Evolutionary conservation across 2,113 vertebrate species (phyloP), one percentile per base, ranked within the genome.

Genomic region (Ceyx melanurus): DNA sequence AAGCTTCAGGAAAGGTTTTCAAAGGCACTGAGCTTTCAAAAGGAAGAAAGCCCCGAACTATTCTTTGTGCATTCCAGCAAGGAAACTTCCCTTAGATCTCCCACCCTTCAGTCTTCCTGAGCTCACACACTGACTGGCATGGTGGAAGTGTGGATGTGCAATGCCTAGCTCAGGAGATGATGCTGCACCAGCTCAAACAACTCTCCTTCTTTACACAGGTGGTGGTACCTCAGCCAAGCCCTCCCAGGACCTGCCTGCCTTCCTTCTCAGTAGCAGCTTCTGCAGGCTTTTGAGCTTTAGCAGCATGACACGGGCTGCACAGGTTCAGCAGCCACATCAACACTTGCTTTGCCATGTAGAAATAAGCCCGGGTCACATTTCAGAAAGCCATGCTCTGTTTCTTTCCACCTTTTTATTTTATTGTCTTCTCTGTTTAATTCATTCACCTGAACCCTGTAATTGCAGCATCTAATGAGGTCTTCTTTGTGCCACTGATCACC

Each of bases 181-280:
- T 84, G 89, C 84, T 97, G 73, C 46, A 97, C 97, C 45, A 98
- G 96, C 77, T 98, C 94, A 19, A 95, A 77, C 54, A 98, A 78
- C 45, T 98, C 97, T 19, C 97, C 96, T 76, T 98, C 97, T 96
- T 97, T 98, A 95, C 98, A 98, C 79, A 97, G 90, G 2, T 97
- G 97, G 42, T 98, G 98, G 72, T 97, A 97, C 82, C 96, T 97
- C 89, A 98, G 90, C 73, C 95, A 98, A 62, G 96, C 84, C 61
- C 91, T 97, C 50, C 72, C 80, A 51, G 62, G 58, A 78, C 77
- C 84, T 3, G 60, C 48, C 76, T 93, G 80, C 31, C 65, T 78
- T 92, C 86, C 82, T 94, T 97, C 74, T 67, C 70, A 92, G 85
- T 15, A 93, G 45, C 64, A 74, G 10, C 79, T 75, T 94, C 90